phyloP scores from a whole-genome alignment of 2,888 invertebrate genomes.

The Ashinkailepas kermadecensis region DNA sequence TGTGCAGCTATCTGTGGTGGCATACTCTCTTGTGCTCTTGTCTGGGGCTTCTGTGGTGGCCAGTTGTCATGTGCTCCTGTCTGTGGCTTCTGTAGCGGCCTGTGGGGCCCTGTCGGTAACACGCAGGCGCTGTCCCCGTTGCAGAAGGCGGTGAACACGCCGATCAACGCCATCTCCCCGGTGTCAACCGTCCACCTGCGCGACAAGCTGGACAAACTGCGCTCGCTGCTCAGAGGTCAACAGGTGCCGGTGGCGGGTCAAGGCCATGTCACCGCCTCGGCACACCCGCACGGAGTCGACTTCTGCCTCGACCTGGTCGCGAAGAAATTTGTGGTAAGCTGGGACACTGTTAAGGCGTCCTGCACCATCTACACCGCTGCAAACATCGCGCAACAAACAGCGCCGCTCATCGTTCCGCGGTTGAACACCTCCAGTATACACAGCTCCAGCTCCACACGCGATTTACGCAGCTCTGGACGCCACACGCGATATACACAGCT shows the following conservation, averaged over 20 bases:
- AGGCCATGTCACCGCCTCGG: constrained; percentile 51
- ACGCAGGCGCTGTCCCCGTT: not conserved
- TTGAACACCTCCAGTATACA: too few species aligned
- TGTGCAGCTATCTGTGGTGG: too few species aligned
- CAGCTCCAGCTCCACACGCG: too few species aligned
- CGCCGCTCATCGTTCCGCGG: too few species aligned
- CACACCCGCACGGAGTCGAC: constrained; percentile 62
- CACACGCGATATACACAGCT: not conserved
- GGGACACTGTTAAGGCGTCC: too few species aligned
- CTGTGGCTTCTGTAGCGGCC: too few species aligned
- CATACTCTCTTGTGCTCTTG: too few species aligned
- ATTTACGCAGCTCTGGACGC: not conserved
- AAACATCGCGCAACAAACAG: too few species aligned
- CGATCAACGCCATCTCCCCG: constrained; percentile 77
- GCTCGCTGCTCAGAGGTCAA: constrained; percentile 62
- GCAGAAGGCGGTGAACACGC: constrained; percentile 74
- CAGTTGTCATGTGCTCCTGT: too few species aligned
- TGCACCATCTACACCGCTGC: too few species aligned
- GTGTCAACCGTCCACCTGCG: constrained; percentile 61
- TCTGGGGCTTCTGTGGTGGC: too few species aligned
- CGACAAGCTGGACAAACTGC: constrained; percentile 68
- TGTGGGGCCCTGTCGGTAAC: too few species aligned
- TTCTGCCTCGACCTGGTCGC: constrained; percentile 63
- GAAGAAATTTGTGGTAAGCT: constrained; percentile 59
- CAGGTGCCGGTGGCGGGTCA: constrained; percentile 54